Conservation (phyloP, 2,888 invertebrate species). For the Harpalus rufipes region DNA sequence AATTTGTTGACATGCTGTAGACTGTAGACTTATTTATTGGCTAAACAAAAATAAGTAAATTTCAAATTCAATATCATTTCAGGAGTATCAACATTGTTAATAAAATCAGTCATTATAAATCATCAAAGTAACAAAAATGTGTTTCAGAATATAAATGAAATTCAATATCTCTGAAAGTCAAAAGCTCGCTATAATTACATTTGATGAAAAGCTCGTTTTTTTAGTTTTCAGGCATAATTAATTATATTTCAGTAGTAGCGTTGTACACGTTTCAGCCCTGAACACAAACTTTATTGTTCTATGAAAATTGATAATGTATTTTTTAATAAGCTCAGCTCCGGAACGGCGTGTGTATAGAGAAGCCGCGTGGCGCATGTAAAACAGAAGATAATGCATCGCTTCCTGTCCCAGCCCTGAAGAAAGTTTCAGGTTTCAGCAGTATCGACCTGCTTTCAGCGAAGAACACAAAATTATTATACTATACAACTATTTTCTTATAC, state of each 20-base stretch:
- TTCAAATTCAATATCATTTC: too few relatives aligned
- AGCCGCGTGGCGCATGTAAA: constrained; percentile 48
- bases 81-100: too few relatives aligned
- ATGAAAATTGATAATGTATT: constrained; percentile 65
- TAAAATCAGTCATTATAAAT: too few relatives aligned
- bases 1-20: too few relatives aligned
- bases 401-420: constrained; percentile 54
- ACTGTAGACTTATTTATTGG: too few relatives aligned
- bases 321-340: constrained; percentile 49
- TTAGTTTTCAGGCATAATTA: constrained; percentile 53
- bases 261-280: constrained; percentile 22
- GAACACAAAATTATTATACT: background rate
- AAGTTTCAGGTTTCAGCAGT: constrained; percentile 59
- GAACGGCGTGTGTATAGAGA: background rate
- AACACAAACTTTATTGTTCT: constrained; percentile 61
- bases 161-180: constrained; percentile 35
- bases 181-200: constrained; percentile 37
- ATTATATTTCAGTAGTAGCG: constrained; percentile 47
- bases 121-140: background rate
- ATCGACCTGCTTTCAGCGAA: constrained; percentile 46
- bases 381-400: constrained; percentile 63
- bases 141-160: constrained; percentile 24
- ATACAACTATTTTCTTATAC: background rate
- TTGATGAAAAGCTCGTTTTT: constrained; percentile 36
- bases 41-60: too few relatives aligned